phyloP scores from a whole-genome alignment of 1,140 invertebrate species.

The Anastatus disparis region DNA sequence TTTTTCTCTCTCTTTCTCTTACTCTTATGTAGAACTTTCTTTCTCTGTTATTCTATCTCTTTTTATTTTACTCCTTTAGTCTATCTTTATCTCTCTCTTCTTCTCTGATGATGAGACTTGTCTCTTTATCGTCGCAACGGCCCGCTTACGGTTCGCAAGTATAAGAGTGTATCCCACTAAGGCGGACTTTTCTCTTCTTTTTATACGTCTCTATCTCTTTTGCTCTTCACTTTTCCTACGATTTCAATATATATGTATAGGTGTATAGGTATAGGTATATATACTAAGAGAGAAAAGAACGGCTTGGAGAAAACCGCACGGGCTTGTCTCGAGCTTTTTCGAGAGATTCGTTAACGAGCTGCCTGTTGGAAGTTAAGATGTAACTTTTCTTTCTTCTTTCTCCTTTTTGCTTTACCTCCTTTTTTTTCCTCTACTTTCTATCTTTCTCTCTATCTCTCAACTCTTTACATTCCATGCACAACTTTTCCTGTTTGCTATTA shows the following conservation, averaged over 20 bases:
- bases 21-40: conserved; percentile 10
- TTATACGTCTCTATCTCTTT: background rate
- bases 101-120: conserved; percentile 13
- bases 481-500: background rate
- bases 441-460: conserved; percentile 1
- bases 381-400: conserved; percentile 35
- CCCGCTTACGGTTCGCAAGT: background rate
- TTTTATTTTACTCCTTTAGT: background rate
- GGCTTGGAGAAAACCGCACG: background rate
- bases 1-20: conserved; percentile 15
- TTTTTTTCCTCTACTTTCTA: background rate
- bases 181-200: background rate
- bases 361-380: conserved; percentile 31
- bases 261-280: background rate
- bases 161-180: conserved; percentile 13
- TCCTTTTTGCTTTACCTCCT: background rate
- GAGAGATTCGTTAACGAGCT: conserved; percentile 38
- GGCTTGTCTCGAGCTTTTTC: conserved; percentile 31
- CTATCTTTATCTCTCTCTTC: background rate
- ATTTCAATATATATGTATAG: conserved; percentile 2
- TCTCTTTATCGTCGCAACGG: conserved; percentile 14
- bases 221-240: conserved; percentile 5
- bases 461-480: background rate
- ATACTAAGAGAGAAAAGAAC: background rate
- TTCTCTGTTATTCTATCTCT: background rate